Evolutionary conservation across 2,797 vertebrate genomes (phyloP), one percentile per base, ranked within the genome.

Genomic region (Meriones psammophilus): DNA sequence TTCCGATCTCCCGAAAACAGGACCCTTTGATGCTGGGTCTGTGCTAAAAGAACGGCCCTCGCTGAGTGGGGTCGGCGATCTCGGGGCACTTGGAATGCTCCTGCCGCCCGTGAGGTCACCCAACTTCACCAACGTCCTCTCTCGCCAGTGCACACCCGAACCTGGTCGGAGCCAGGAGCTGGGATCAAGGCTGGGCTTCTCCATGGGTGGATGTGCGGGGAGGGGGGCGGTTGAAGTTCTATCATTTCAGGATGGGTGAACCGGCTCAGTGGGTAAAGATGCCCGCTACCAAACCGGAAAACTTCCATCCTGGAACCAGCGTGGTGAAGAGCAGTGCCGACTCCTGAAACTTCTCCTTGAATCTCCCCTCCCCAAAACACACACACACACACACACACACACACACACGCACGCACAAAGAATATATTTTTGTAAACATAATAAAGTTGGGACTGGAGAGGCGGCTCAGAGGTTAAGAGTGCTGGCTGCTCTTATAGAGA

Each of bases 121-220:
- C 54, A 30, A 26, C 42, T 14, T 58, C 0, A 14, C 26, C 0
- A 60, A 24, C 12, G 1, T 0, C 4, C 73, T 62, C 46, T 68
- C 28, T 12, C 36, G 80, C 39, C 8, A 68, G 26, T 0, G 39
- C 22, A 77, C 6, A 76, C 42, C 58, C 33, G n/a, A 24, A 54
- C 33, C 64, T 77, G 56, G 46, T 1, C 56, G 9, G 28, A 88
- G 74, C 76, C 62, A 0, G 0, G 1, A 46, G 62, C 30, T 33
- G 50, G 10, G 14, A 42, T 9, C 2, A 33, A 17, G 71, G 4
- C 33, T 22, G 20, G 15, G 79, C 24, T 77, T 81, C 36, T 62
- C 58, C n/a, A 13, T 14, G 0, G 15, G 36, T 60, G 18, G 26
- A 10, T 64, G 8, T 36, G n/a, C n/a, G n/a, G n/a, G 17, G 58